Base-by-base conservation (phyloP, 2,797 vertebrate genomes). In the Benthosema pterotum region DNA sequence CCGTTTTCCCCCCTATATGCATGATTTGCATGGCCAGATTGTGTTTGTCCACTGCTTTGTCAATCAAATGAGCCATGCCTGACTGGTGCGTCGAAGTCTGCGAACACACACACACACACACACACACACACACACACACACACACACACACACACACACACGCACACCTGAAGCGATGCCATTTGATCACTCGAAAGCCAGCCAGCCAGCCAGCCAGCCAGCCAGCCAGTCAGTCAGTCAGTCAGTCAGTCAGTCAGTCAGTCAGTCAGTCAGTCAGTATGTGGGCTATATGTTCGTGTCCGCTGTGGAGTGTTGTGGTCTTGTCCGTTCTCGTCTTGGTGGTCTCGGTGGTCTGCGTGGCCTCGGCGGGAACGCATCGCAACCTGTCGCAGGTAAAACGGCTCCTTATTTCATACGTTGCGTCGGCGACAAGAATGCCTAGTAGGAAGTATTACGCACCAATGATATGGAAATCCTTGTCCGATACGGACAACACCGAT, bases 11-110 rank as follows among this genome's bases (percentile, higher is more conserved):
- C 57, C 57, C 42, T 56, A 72, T 45, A 64, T 13, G 65, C 59
- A 68, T 68, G 32, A 89, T 93, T 93, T 93, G 90, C 91, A 91
- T 92, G 79, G 43, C 66, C 70, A 81, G 75, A 85, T 89, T 85
- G 52, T 85, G 83, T 84, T 77, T 83, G 70, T 80, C 80, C 69
- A 42, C 83, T 79, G 77, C 76, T 91, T 91, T 92, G 87, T 76
- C 66, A 92, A 90, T 79, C 92, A 92, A 93, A 92, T 93, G 63
- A 87, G 64, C 67, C 65, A 46, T 70, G 58, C 82, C 83, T 62
- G 82, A 82, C 80, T 74, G n/a, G n/a, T 25, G 22, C 5, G 63
- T 57, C 52, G 60, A 46, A 16, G 11, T 57, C 57, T 17, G 46
- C 63, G 38, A 28, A 46, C 19, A 28, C 52, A 53, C 52, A 45